Base-by-base conservation (phyloP, 2,888 invertebrate species). In the Leucozona laternaria region DNA sequence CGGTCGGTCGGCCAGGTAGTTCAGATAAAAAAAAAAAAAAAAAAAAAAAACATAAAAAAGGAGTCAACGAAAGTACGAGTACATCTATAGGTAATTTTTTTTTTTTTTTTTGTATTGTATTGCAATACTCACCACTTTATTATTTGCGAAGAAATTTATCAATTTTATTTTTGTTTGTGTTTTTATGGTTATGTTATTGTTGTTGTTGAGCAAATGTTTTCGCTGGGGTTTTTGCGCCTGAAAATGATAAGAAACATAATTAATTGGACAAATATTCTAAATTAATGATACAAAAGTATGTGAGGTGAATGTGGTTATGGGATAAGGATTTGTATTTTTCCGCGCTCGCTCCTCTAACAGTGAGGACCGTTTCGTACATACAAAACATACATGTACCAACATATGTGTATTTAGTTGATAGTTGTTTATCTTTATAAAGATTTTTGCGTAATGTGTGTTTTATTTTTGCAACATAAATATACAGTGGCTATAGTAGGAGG, bases 261-360 rank as follows among this genome's bases (percentile, higher is more conserved):
- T 85, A 85, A 85, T 85, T 85, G 85, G 81, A 81, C 58, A 85
- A 85, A 81, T 85, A 85, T 85, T 85, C 73, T 78, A 77, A 81
- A 85, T 85, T 78, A 85, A 85, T 85, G 80, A 85, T 58, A 70
- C 11, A 70, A 66, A 77, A 66, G 70, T 57, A 71, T 72, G 64
- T 77, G 80, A 43, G 25, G 60, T 70, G 43, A 20, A 43, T 34
- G 31, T 53, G 72, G 58, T 53, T 43, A 40, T 25, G 28, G 25
- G 34, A 45, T 55, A 55, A 57, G 53, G 43, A 71, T 50, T 64
- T 64, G 48, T 58, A 31, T 66, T 55, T 22, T n/a, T 43, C 43
- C 28, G 15, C 4, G 5, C 22, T 25, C 13, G 37, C 10, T 10
- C 25, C 25, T 17, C 40, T 53, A 15, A 15, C 25, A 25, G 25